A percentile compares a stretch with the other conserved stretches of the same genome.
Evolutionary conservation across 2,797 vertebrate genomes (phyloP).

Genomic region (Amblyraja radiata): DNA sequence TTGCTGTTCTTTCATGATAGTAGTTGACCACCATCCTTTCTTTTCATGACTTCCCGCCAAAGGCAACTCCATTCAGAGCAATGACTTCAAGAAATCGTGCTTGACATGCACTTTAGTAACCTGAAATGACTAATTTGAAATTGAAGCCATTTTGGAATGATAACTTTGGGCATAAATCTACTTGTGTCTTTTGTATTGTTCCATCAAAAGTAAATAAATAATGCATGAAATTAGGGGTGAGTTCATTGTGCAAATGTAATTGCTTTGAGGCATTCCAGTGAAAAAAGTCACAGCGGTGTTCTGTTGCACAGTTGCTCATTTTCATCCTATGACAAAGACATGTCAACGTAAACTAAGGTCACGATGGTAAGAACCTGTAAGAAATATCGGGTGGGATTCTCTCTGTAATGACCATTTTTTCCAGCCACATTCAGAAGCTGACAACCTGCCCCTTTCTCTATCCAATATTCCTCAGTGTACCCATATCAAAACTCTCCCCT

Average conservation of each 20-base stretch:
- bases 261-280: neutral
- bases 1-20: no score
- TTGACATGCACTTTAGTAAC: neutral
- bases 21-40: no score
- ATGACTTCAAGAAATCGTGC: neutral
- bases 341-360: neutral
- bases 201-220: neutral
- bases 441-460: no score
- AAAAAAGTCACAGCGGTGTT: neutral
- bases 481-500: no score
- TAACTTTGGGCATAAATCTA: neutral
- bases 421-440: no score
- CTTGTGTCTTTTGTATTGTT: neutral
- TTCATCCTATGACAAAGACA: neutral
- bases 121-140: neutral
- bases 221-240: neutral
- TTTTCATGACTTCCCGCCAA: no score
- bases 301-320: neutral
- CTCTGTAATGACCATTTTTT: no score
- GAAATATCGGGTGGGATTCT: no score
- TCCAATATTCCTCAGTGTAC: no score
- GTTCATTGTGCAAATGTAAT: neutral
- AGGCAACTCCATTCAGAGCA: no score
- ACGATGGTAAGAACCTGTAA: no score
- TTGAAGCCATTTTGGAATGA: neutral